Evolutionary conservation across 2,888 invertebrate genomes (phyloP), one percentile per base, ranked within the genome.

Genomic region (Magallana nippona): DNA sequence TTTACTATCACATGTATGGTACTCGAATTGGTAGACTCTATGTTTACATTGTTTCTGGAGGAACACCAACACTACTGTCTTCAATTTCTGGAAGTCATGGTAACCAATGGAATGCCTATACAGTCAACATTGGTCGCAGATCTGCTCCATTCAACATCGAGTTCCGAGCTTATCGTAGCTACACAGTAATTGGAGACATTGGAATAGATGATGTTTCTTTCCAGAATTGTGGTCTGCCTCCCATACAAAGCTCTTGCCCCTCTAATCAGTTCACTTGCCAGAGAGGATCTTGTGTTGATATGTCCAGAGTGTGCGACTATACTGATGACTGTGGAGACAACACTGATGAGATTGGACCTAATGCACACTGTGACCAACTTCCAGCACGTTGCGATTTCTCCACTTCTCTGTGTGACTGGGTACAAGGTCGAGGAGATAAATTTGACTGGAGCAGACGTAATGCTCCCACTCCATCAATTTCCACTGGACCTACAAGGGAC

Each of bases 291-390:
- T 94, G 94, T 86, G 85, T 93, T 27, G 89, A 90, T 57, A 83
- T 83, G n/a, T 84, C 82, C 55, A 86, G 89, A 60, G 78, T 89
- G 10, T 93, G 93, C 87, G 93, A 93, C 86, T 89, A 88, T 82
- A 91, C 91, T 10, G 91, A 93, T 84, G 93, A 93, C 83, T 93
- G 93, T 88, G 93, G 92, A 11, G 92, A 92, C 83, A 85, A 86
- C 5, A 88, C 87, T 84, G 92, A 92, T 87, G 87, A 89, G 82
- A 71, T 82, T 22, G 19, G 55, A 27, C 17, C 78, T 5, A n/a
- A 77, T 17, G 90, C 90, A 78, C 77, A 85, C 0, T 82, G 83
- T 19, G 81, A 81, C 44, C 82, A 55, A 19, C 13, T 60, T n/a
- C 85, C 88, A 10, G 86, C 88, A 22, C 84, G 87, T n/a, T 93